Conservation (phyloP, 2,797 vertebrate genomes). For the Megaceryle alcyon region DNA sequence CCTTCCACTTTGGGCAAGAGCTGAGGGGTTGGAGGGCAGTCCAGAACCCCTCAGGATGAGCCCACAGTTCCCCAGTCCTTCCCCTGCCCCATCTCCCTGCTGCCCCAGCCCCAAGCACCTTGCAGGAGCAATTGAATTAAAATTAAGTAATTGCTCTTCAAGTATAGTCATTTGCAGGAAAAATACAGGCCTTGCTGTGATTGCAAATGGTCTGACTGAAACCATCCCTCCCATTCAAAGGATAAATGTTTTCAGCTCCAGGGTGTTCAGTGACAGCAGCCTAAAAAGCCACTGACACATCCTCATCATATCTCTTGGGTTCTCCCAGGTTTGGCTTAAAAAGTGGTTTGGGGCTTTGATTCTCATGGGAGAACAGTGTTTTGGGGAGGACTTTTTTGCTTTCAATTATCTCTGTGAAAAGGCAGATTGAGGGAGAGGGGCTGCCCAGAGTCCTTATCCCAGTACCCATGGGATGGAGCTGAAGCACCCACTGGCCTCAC, state of each 20-base stretch:
- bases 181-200: conserved; percentile 35
- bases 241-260: background rate
- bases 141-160: conserved; percentile 62
- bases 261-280: background rate
- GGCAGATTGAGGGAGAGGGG: background rate
- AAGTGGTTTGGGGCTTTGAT: background rate
- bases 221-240: background rate
- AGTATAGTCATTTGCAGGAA: conserved; percentile 53
- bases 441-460: background rate
- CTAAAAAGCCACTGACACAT: accelerated
- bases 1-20: background rate
- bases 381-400: background rate
- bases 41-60: background rate
- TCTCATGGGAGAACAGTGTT: background rate
- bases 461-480: accelerated
- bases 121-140: conserved; percentile 43
- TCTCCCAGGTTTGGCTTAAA: background rate
- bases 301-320: background rate
- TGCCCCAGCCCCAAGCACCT: background rate
- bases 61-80: background rate
- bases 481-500: background rate
- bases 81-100: background rate
- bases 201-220: conserved; percentile 31
- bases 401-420: background rate
- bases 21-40: background rate